Conservation (phyloP, 1,140 invertebrate genomes). For the Halyomorpha halys region DNA sequence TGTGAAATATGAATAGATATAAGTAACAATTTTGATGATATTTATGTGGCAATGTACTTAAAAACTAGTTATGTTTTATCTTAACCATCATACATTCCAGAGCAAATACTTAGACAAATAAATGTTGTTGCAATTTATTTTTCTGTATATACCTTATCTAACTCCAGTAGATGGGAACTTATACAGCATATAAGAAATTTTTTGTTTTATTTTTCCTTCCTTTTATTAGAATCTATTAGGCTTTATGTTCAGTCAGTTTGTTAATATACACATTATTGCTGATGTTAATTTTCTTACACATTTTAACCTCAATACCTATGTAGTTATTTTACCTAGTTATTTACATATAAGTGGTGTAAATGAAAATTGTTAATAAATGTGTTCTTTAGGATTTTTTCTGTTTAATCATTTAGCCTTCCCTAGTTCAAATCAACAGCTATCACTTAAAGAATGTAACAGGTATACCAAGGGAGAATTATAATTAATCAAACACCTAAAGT, state of each 20-base stretch:
- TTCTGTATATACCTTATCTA: background rate
- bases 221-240: conserved; percentile 8
- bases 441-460: too few species aligned
- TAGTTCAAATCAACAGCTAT: too few species aligned
- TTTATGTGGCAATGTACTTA: conserved; percentile 14
- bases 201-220: background rate
- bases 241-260: conserved; percentile 7
- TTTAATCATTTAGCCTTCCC: too few species aligned
- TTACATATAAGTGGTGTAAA: too few species aligned
- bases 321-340: too few species aligned
- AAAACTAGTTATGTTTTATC: conserved; percentile 9
- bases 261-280: conserved; percentile 14
- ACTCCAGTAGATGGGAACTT: background rate
- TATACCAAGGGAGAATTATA: too few species aligned
- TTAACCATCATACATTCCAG: conserved; percentile 12
- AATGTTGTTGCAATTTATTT: conserved; percentile 3
- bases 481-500: conserved; percentile 4
- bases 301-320: too few species aligned
- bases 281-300: background rate
- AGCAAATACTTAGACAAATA: conserved; percentile 6
- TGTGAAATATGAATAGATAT: too few species aligned
- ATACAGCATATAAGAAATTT: background rate
- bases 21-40: background rate
- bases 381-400: too few species aligned
- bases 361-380: too few species aligned